These are phyloP conservation scores for Calephelis virginiensis DNA, from an alignment of 1,140 invertebrate genomes.

Conservation along the genomic window DNA sequence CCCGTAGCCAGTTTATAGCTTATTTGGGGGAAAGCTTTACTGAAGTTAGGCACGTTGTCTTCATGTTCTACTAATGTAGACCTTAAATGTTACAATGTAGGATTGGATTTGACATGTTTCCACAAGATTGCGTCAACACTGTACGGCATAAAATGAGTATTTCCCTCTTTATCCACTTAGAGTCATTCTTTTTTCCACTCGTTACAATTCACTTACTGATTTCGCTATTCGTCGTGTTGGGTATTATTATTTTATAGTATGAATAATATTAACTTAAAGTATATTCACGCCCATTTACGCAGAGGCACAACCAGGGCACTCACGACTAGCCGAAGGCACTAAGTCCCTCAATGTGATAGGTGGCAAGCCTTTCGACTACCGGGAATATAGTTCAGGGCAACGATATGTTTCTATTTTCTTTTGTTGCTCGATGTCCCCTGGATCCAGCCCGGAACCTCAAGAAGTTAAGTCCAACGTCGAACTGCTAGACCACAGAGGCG, in stretches of 20 bases:
- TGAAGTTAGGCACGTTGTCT: conserved; percentile 66
- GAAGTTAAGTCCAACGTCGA: too few species aligned
- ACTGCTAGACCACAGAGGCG: too few species aligned
- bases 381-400: too few species aligned
- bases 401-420: too few species aligned
- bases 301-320: too few species aligned
- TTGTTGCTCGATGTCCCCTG: too few species aligned
- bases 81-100: conserved; percentile 37
- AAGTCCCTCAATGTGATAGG: too few species aligned
- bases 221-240: conserved; percentile 54
- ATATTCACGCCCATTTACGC: too few species aligned
- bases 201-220: conserved; percentile 76
- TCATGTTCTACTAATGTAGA: conserved; percentile 40
- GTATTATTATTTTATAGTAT: conserved; percentile 64
- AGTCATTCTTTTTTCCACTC: conserved; percentile 73
- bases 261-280: conserved; percentile 44
- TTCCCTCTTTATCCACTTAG: conserved; percentile 72
- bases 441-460: too few species aligned
- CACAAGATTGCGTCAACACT: conserved; percentile 46
- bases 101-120: conserved; percentile 27
- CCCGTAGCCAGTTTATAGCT: conserved; percentile 71
- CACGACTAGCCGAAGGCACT: too few species aligned
- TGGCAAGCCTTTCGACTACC: too few species aligned
- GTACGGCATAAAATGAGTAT: conserved; percentile 20
- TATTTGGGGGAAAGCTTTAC: conserved; percentile 77